Percentiles rank a stretch among this genome's conserved stretches.
These are phyloP conservation scores for Chloroceryle aenea DNA, from an alignment of 2,113 vertebrate species.

Conservation along the genomic window DNA sequence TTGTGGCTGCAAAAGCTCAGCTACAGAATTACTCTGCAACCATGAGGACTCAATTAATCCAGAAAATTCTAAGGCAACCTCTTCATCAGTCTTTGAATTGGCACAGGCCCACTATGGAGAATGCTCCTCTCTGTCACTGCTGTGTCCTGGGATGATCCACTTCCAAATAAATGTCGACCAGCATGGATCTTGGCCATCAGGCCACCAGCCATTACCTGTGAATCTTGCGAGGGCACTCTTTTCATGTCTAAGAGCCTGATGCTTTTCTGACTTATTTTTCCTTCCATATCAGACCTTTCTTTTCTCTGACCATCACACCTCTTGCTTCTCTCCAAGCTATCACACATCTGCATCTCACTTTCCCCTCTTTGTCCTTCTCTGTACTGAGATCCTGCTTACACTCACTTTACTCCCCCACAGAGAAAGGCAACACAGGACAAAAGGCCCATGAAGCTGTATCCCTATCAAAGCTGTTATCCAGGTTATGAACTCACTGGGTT, in stretches of 20 bases:
- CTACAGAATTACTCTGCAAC: neutral
- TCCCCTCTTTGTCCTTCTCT: neutral
- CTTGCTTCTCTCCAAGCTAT: neutral
- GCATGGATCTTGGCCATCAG: rapidly evolving
- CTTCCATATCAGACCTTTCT: neutral
- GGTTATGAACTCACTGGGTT: neutral
- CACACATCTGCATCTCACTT: neutral
- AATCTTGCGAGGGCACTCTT: neutral
- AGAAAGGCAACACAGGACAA: neutral
- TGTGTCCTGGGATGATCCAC: neutral
- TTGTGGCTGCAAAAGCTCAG: neutral
- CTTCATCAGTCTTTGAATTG: neutral
- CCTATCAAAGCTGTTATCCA: neutral
- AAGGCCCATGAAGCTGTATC: neutral
- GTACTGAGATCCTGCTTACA: neutral
- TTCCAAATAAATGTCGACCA: neutral
- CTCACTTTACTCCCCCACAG: neutral
- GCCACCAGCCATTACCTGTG: neutral
- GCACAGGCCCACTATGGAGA: rapidly evolving
- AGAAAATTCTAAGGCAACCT: neutral
- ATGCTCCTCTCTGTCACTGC: neutral
- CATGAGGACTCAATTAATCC: neutral
- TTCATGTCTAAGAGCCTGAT: neutral
- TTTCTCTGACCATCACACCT: neutral
- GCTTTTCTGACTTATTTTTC: neutral